phyloP scores from a whole-genome alignment of 2,113 vertebrate genomes.

The Rostratula benghalensis region DNA sequence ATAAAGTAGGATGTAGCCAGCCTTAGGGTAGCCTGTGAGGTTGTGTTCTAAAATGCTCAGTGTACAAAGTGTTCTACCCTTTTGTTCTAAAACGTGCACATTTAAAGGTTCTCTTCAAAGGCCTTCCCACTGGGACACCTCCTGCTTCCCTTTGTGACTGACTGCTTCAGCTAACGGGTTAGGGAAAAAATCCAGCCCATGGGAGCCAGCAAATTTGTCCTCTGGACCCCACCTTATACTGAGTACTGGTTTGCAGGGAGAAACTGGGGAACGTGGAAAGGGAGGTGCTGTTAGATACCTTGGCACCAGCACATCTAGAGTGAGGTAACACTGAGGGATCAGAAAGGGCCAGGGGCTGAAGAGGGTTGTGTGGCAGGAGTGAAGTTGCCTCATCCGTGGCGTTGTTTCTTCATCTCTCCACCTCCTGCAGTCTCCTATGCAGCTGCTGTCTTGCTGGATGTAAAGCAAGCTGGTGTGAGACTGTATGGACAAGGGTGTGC shows the following conservation, averaged over 20 bases:
- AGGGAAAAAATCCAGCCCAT: neutral
- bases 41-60: neutral
- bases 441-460: neutral
- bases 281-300: neutral
- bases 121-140: neutral
- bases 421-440: neutral
- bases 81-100: neutral
- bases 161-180: neutral
- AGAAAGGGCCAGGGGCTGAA: neutral
- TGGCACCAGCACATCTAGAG: neutral
- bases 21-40: neutral
- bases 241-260: neutral
- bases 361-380: neutral
- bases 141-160: neutral
- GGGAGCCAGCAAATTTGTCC: neutral
- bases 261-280: neutral
- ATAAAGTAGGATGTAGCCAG: neutral
- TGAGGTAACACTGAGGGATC: neutral
- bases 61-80: no score
- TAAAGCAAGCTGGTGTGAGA: neutral
- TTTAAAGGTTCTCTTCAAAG: neutral
- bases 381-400: neutral
- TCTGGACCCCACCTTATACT: neutral
- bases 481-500: neutral
- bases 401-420: neutral